These are phyloP conservation scores for Drosophila cardini DNA, from an alignment of 1,140 invertebrate species.

Conservation along the genomic window DNA sequence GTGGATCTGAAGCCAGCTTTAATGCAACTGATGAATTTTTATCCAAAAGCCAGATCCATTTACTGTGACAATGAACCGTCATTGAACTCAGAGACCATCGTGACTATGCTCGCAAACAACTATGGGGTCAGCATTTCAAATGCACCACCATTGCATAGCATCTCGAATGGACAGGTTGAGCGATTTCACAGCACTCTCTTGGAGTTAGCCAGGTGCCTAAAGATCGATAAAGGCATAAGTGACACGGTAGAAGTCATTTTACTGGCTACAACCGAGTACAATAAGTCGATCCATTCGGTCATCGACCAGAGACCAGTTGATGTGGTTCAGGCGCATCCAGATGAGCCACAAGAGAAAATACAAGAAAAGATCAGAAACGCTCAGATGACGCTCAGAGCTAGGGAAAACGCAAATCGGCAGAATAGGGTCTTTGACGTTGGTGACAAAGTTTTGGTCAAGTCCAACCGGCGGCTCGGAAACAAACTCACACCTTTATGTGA, in stretches of 20 bases:
- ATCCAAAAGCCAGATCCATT: too few relatives aligned
- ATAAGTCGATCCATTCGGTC: background rate
- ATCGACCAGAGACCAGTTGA: background rate
- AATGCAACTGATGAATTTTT: slow-evolving; percentile 12
- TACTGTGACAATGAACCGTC: too few relatives aligned
- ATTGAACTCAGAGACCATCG: too few relatives aligned
- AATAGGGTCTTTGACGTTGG: slow-evolving; percentile 22
- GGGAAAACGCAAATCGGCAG: slow-evolving; percentile 29
- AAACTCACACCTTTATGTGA: slow-evolving; percentile 17
- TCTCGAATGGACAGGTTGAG: too few relatives aligned
- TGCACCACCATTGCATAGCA: background rate
- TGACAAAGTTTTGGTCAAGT: slow-evolving; percentile 29
- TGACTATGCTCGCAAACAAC: background rate
- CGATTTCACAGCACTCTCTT: too few relatives aligned
- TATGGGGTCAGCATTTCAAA: background rate
- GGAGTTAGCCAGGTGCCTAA: too few relatives aligned
- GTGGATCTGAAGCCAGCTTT: slow-evolving; percentile 27
- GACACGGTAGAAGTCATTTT: background rate
- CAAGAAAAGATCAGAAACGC: too few relatives aligned
- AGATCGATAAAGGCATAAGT: too few relatives aligned
- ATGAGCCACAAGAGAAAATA: background rate
- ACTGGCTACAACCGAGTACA: background rate
- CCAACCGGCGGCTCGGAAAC: slow-evolving; percentile 19
- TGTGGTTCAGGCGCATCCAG: background rate
- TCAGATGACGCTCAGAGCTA: too few relatives aligned